Conservation (phyloP, 2,113 vertebrate genomes). For the Uropsilus gracilis region DNA sequence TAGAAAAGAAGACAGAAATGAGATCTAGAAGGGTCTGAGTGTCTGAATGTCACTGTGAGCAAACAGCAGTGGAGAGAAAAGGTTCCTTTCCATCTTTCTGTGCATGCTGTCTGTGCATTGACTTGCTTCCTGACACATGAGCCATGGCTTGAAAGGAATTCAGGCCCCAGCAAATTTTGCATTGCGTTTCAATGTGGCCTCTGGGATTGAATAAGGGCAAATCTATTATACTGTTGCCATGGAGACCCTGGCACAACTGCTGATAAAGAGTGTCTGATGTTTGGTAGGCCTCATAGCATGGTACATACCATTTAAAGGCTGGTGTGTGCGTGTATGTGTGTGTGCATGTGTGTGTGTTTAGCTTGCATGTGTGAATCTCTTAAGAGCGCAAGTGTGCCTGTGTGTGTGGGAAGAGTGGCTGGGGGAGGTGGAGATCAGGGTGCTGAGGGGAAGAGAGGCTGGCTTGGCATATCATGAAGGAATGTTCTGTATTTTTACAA, state of each 20-base stretch:
- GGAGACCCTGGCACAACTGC: conserved; percentile 93
- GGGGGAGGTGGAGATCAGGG: conserved; percentile 39
- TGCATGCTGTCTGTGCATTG: conserved; percentile 83
- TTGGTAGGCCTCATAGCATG: conserved; percentile 86
- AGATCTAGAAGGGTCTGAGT: conserved; percentile 87
- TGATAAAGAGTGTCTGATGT: conserved; percentile 90
- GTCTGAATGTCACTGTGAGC: conserved; percentile 88
- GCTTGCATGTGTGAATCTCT: conserved; percentile 64
- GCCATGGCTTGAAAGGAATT: conserved; percentile 90
- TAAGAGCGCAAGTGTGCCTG: conserved; percentile 59
- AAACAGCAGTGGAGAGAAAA: conserved; percentile 74
- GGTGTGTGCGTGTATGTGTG: not conserved
- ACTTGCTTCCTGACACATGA: conserved; percentile 89
- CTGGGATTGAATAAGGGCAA: conserved; percentile 95
- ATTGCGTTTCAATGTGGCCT: conserved; percentile 87
- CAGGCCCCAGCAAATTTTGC: conserved; percentile 87
- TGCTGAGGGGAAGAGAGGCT: conserved; percentile 52
- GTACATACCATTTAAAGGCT: conserved; percentile 80
- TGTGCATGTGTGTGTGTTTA: not conserved
- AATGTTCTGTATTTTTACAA: conserved; percentile 80
- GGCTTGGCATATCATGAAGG: conserved; percentile 78
- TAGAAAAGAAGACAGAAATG: conserved; percentile 87
- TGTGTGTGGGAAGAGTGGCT: conserved; percentile 49
- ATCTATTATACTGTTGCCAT: conserved; percentile 96
- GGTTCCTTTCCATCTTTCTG: conserved; percentile 82